Evolutionary conservation across 2,797 vertebrate species (phyloP).

Genomic region (Liasis olivaceus): DNA sequence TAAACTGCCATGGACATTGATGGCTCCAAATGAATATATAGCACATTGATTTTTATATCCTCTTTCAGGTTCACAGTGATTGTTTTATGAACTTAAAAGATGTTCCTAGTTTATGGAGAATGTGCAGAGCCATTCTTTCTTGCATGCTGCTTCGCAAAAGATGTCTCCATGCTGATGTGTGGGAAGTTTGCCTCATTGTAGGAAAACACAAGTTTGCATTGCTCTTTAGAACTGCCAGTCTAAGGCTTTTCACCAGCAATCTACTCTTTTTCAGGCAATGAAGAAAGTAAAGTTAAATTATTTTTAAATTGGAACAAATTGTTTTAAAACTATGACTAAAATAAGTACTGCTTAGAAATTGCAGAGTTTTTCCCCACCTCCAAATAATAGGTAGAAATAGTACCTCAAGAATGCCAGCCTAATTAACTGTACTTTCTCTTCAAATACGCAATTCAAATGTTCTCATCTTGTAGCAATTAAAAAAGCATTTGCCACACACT

Average conservation of each 20-base stretch:
- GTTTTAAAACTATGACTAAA: constrained; percentile 52
- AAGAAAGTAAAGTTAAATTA: constrained; percentile 27
- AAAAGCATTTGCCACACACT: constrained; percentile 66
- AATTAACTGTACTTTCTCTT: constrained; percentile 72
- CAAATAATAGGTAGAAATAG: constrained; percentile 61
- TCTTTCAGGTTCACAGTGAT: not conserved
- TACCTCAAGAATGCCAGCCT: constrained; percentile 58
- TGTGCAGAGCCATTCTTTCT: not conserved
- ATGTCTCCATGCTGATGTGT: constrained; percentile 2
- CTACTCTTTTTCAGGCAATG: constrained; percentile 19
- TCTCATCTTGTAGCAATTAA: constrained; percentile 69
- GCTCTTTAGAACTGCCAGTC: constrained; percentile 5
- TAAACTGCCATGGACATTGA: not conserved
- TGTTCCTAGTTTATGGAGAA: not conserved
- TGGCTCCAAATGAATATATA: not conserved
- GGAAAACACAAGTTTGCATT: constrained; percentile 50
- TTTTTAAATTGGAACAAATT: constrained; percentile 57
- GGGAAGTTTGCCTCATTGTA: not conserved
- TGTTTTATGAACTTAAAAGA: not conserved
- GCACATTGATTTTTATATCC: not conserved
- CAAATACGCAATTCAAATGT: constrained; percentile 68
- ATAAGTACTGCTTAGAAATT: constrained; percentile 50
- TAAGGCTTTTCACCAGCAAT: constrained; percentile 52
- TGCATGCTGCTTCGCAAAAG: not conserved
- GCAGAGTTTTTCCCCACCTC: constrained; percentile 13